Conservation (phyloP, 37 sponge, comb jelly and placozoan species). For the Eunapius fragilis region DNA sequence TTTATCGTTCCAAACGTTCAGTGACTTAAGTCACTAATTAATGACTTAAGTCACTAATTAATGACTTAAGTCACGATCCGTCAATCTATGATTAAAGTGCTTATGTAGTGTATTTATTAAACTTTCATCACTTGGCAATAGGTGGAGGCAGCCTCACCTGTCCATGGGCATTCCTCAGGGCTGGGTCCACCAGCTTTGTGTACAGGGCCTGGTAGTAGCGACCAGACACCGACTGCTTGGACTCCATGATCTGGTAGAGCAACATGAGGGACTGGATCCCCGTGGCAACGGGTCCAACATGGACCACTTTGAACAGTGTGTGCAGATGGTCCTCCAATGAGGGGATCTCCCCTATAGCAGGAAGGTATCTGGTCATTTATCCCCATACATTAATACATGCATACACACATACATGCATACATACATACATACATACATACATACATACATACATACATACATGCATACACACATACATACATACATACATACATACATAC, state of each 20-base stretch:
- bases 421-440: neutral
- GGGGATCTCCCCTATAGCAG: constrained; percentile 55
- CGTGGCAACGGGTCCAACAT: constrained; percentile 84
- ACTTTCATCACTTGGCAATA: neutral
- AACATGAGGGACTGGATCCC: constrained; percentile 94
- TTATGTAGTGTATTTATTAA: too few relatives aligned
- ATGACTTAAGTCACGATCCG: too few relatives aligned
- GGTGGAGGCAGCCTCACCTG: constrained; percentile 39
- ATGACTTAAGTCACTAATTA: too few relatives aligned
- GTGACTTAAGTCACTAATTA: too few relatives aligned
- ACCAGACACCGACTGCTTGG: constrained; percentile 78
- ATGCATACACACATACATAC: neutral
- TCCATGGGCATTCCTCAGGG: constrained; percentile 69
- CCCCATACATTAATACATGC: neutral
- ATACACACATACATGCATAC: neutral
- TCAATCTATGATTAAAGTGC: too few relatives aligned
- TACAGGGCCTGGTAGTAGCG: constrained; percentile 94
- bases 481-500: neutral
- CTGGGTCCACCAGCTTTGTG: constrained; percentile 84
- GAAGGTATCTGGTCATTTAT: neutral
- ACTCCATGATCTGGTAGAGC: constrained; percentile 94
- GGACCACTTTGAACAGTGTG: constrained; percentile 89
- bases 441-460: neutral
- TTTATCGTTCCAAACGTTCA: too few relatives aligned
- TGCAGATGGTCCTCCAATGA: constrained; percentile 90